Base-by-base conservation (phyloP, 2,113 vertebrate species). In the Porphyrio hochstetteri region DNA sequence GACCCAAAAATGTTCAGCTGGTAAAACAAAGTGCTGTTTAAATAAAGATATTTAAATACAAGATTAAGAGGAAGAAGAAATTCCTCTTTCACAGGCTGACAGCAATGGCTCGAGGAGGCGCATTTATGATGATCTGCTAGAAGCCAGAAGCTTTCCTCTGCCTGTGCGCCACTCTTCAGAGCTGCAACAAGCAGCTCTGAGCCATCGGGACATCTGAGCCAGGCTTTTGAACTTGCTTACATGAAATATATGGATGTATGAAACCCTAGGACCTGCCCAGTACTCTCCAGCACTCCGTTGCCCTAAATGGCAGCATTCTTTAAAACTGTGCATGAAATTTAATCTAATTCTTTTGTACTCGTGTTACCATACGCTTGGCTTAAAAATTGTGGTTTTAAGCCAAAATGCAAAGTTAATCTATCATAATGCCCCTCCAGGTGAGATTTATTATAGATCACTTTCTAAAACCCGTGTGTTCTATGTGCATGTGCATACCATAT, bases 401-500 rank as follows among this genome's bases (percentile, higher is more conserved):
- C 95, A 97, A 97, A 97, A 96, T 80, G 83, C 93, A 93, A 86
- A 96, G 87, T 93, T 96, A 97, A 97, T 97, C 88, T 95, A 95
- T 97, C 93, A 84, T 82, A 96, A 97, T 87, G 65, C 87, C 92
- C 86, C 92, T 97, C 92, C 96, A 97, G 97, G 97, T 98, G 96
- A 98, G 97, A 97, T 97, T 97, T 96, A 98, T 98, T 97, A 97
- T 83, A 95, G 95, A 94, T 77, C 92, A 78, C 89, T 96, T 97
- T 97, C 93, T 95, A 87, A 96, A 97, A 94, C 67, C 48, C 16
- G 14, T 76, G 92, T 79, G 72, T 53, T 97, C 55, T 63, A 56
- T 91, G 92, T 86, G 96, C 96, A 95, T 96, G 93, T 97, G 96
- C 82, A 88, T 93, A 74, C 93, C 96, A 97, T 90, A 97, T 96